Base-by-base conservation (phyloP, 2,888 invertebrate genomes). In the Dynastes hyllus region DNA sequence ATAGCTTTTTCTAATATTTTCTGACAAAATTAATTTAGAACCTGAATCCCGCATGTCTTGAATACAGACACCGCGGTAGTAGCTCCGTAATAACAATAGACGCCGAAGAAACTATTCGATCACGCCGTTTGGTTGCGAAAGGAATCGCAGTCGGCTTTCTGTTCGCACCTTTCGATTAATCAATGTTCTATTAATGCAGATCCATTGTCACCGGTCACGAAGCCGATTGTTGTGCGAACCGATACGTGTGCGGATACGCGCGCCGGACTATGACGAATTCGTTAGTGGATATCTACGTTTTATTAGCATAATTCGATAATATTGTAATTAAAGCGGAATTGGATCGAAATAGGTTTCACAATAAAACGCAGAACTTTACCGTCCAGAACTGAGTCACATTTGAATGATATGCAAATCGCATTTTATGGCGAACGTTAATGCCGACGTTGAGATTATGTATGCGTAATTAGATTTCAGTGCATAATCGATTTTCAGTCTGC, bases 131-230 rank as follows among this genome's bases (percentile, higher is more conserved):
- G 29, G 73, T 75, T 75, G 55, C 61, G 61, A 61, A 75, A 75
- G 58, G 45, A 45, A 58, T 61, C 27, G 13, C 73, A 11, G 61
- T 75, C 13, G 45, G 61, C 45, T 61, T 75, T 75, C 55, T 75
- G 45, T 45, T 75, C 58, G 73, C 73, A 75, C 61, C 61, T 61
- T 61, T 75, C 58, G 73, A 75, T 61, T 75, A 61, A 75, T 75
- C 73, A 75, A 75, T 50, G 61, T 61, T 75, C 61, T 40, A 75
- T 75, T 75, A 75, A 61, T 75, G 27, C 40, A 45, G 73, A 61
- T 75, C 73, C 73, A 75, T 75, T 75, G 73, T 75, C 73, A 75
- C 61, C 61, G 11, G 40, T 75, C 73, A 75, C 73, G 71, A 71
- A 37, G 5, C n/a, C 37, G 69, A 50, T 51, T 69, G 69, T 69